Conservation (phyloP, 2,113 vertebrate species). For the Gallinago jamesoni region DNA sequence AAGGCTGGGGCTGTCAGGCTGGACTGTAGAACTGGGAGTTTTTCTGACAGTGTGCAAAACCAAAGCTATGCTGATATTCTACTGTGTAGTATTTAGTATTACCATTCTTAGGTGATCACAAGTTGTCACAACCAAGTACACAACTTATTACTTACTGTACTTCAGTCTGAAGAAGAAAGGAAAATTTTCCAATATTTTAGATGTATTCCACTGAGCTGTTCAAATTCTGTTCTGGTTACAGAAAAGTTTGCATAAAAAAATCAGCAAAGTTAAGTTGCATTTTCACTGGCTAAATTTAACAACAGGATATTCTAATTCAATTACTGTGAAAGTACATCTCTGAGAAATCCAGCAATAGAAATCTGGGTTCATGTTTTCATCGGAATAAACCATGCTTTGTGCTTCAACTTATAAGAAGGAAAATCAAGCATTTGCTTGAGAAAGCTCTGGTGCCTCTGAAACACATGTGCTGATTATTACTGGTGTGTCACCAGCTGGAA, state of each 20-base stretch:
- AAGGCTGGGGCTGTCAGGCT: not conserved
- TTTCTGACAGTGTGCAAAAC: not conserved
- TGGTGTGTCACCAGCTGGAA: slow-evolving; percentile 50
- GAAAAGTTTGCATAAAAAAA: not conserved
- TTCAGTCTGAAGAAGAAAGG: not conserved
- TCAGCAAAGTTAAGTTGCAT: not conserved
- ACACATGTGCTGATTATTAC: not conserved
- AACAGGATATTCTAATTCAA: not conserved
- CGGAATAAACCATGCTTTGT: not conserved
- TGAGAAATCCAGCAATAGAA: not conserved
- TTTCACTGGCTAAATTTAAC: not conserved
- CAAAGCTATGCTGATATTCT: not conserved
- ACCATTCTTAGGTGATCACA: not conserved
- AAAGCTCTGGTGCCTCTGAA: slow-evolving; percentile 49
- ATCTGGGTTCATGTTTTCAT: not conserved
- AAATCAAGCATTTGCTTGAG: slow-evolving; percentile 44
- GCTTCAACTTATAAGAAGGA: slow-evolving; percentile 32
- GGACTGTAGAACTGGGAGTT: not conserved
- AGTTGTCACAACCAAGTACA: not conserved
- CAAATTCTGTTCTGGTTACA: not conserved
- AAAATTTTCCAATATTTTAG: not conserved
- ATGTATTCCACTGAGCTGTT: not conserved
- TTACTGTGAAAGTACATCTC: not conserved
- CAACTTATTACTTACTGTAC: not conserved
- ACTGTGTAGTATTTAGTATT: not conserved